Conservation (phyloP, 2,797 vertebrate genomes). For the Hoplostethus mediterraneus region DNA sequence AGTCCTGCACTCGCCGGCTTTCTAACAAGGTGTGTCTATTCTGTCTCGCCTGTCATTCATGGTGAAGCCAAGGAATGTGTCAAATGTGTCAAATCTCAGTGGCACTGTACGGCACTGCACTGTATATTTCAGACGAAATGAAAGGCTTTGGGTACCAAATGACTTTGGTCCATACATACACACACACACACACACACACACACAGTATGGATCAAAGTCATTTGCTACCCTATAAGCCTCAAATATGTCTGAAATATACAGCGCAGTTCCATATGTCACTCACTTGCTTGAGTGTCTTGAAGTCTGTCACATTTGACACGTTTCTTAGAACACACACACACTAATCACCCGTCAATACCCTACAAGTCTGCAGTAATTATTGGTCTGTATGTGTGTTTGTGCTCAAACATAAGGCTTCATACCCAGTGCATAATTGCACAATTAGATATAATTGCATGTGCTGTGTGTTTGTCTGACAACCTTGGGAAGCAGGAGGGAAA, state of each 20-base stretch:
- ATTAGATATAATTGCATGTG: conserved; percentile 77
- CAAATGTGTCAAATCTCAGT: conserved; percentile 12
- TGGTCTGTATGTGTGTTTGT: conserved; percentile 19
- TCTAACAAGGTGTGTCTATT: conserved; percentile 44
- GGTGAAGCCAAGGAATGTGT: conserved; percentile 19
- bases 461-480: conserved; percentile 70
- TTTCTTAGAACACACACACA: conserved; percentile 11
- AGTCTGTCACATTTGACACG: conserved; percentile 21
- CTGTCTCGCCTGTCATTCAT: conserved; percentile 13
- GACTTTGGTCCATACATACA: not conserved
- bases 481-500: conserved; percentile 74
- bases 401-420: conserved; percentile 60
- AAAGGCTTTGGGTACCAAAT: not conserved
- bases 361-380: conserved; percentile 58
- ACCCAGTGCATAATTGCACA: conserved; percentile 74
- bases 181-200: conserved; percentile 6
- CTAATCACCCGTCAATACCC: conserved; percentile 4
- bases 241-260: not conserved
- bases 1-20: conserved; percentile 29
- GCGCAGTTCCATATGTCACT: too few species aligned
- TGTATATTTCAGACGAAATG: not conserved
- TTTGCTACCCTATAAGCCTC: not conserved
- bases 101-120: not conserved
- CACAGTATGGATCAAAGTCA: not conserved
- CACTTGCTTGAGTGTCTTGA: not conserved